Base-by-base conservation (phyloP, 2,797 vertebrate genomes). In the Gastrophryne carolinensis region DNA sequence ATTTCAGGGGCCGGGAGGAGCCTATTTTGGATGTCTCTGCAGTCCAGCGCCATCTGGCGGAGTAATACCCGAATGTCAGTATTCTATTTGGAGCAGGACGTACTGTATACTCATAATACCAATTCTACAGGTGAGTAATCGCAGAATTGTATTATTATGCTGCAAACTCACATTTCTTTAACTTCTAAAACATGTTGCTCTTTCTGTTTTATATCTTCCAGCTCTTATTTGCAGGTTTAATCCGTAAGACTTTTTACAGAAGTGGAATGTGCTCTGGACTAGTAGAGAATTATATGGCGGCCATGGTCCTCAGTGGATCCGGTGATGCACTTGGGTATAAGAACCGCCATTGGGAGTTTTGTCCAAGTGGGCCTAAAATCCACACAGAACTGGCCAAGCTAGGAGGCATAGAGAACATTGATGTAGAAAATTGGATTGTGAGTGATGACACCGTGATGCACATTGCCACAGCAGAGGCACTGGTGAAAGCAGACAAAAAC, bases 401-500 rank as follows among this genome's bases (percentile, higher is more conserved):
- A 79, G 92, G 92, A 0, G 93, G 91, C 5, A 41, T 93, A 5
- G 54, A 71, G 4, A 83, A 88, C 35, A 24, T 94, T 10, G 75
- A 86, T 1, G 84, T 87, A 49, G 67, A 37, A 1, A 56, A 54
- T 0, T 92, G 92, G 90, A 87, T 34, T 9, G 88, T 93, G 69
- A 94, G 92, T 0, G 92, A 93, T 9, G 92, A 93, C 26, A 94
- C 93, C 0, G 84, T 94, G 52, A 94, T 94, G 93, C 92, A 94
- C 77, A 70, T 94, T 77, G 92, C 92, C 24, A 94, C 92, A 0
- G 92, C 91, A 0, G 90, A 93, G 65, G 92, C 92, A 2, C 82
- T 94, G 61, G 64, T 86, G 52, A 81, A 88, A 73, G 88, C 85
- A 0, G 83, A 84, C 1, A 76, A 71, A 12, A 37, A 67, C 0